Conservation (phyloP, 2,888 invertebrate genomes). For the Heliconius sara region DNA sequence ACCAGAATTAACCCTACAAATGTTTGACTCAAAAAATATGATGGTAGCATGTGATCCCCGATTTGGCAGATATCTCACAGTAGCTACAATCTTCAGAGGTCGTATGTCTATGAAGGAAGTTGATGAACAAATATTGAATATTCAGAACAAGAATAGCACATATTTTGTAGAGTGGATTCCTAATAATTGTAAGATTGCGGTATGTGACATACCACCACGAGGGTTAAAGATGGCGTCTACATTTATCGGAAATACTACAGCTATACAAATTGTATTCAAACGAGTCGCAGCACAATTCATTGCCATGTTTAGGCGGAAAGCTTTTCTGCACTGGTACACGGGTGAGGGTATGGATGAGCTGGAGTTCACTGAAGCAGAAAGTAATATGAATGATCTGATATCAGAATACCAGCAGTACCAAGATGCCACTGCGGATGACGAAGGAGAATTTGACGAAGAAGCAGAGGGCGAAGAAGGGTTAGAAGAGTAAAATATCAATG, state of each 20-base stretch:
- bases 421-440: constrained; percentile 93
- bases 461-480: constrained; percentile 73
- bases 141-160: constrained; percentile 88
- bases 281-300: constrained; percentile 93
- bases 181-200: constrained; percentile 91
- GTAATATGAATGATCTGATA: constrained; percentile 95
- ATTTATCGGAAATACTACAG: constrained; percentile 93
- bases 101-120: constrained; percentile 97
- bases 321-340: constrained; percentile 94
- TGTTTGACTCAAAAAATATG: constrained; percentile 98
- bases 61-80: constrained; percentile 94
- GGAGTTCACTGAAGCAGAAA: constrained; percentile 86
- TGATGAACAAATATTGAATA: constrained; percentile 90
- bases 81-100: constrained; percentile 94
- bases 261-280: constrained; percentile 94
- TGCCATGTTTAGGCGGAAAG: constrained; percentile 96
- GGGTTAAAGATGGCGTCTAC: constrained; percentile 93
- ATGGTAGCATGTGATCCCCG: constrained; percentile 97
- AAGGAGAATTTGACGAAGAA: constrained; percentile 90
- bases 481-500: constrained; percentile 45
- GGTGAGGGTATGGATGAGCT: constrained; percentile 98
- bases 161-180: constrained; percentile 93
- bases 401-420: constrained; percentile 97
- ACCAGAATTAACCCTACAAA: constrained; percentile 94
- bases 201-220: constrained; percentile 90